phyloP scores from a whole-genome alignment of 2,797 vertebrate species.

The Chloroceryle amazona region DNA sequence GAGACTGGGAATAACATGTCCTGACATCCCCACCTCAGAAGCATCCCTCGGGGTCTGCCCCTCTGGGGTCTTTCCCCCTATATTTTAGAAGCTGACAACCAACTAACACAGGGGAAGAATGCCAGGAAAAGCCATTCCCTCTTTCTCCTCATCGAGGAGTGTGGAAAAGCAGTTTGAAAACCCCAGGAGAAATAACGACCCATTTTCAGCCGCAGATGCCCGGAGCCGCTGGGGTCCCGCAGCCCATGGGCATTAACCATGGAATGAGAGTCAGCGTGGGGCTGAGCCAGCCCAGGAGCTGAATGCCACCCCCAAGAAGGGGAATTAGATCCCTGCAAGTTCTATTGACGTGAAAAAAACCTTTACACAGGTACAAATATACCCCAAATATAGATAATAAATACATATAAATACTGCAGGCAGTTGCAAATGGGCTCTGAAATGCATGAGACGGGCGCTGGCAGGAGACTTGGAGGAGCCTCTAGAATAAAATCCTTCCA shows the following conservation, averaged over 20 bases:
- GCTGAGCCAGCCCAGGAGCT: not conserved
- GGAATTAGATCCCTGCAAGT: accelerated
- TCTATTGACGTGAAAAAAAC: not conserved
- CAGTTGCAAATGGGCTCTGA: accelerated
- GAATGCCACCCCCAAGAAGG: not conserved
- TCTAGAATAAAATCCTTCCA: not conserved
- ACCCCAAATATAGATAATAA: not conserved
- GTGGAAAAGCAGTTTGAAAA: not conserved
- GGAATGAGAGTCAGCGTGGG: not conserved
- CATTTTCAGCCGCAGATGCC: not conserved
- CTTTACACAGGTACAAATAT: accelerated
- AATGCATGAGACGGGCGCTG: accelerated
- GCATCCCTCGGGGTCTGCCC: accelerated
- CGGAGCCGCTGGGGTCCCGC: not conserved
- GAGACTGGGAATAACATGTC: not conserved
- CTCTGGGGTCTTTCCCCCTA: not conserved
- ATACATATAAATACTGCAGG: accelerated
- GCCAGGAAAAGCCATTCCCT: not conserved
- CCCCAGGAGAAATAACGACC: not conserved
- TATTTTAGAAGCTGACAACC: not conserved
- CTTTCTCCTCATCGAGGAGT: not conserved
- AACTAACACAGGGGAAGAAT: accelerated
- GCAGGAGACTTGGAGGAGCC: not conserved
- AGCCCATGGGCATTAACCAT: accelerated
- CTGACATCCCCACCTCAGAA: accelerated